Percentiles rank a stretch among this genome's conserved stretches.
Evolutionary conservation across 2,888 invertebrate genomes (phyloP).

Genomic region (Drosophila flavopinicola): DNA sequence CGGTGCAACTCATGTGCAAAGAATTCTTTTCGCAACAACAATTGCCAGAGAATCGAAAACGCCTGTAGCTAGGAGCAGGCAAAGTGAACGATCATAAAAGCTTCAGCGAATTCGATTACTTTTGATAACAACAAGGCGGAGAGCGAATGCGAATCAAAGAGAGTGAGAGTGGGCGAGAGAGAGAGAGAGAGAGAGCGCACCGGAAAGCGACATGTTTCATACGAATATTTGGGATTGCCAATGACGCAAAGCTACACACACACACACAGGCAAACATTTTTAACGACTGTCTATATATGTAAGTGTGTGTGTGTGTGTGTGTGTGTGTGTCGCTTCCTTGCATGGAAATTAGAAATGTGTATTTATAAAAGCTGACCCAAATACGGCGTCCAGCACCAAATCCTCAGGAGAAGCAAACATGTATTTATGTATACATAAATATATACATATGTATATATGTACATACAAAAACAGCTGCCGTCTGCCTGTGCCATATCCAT

Average conservation of each 20-base stretch:
- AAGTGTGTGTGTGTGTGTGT: slow-evolving; percentile 3
- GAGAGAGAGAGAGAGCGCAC: slow-evolving; percentile 18
- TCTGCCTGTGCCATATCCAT: slow-evolving; percentile 42
- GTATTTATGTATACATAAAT: not conserved
- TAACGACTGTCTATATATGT: slow-evolving; percentile 5
- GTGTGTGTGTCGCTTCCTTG: slow-evolving; percentile 54
- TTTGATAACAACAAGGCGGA: slow-evolving; percentile 43
- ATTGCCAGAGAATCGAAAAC: slow-evolving; percentile 8
- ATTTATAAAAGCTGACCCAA: slow-evolving; percentile 76
- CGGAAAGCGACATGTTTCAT: slow-evolving; percentile 25
- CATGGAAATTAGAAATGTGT: slow-evolving; percentile 63
- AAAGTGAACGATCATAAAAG: slow-evolving; percentile 26
- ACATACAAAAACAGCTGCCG: slow-evolving; percentile 27
- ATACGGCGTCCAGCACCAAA: slow-evolving; percentile 56
- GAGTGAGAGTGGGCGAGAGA: too few relatives aligned
- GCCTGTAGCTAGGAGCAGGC: slow-evolving; percentile 45
- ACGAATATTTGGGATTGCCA: slow-evolving; percentile 46
- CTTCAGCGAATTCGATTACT: slow-evolving; percentile 39
- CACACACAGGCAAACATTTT: slow-evolving; percentile 17
- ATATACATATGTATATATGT: not conserved
- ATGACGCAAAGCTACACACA: slow-evolving; percentile 42
- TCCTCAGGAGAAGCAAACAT: slow-evolving; percentile 40
- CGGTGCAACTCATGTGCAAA: slow-evolving; percentile 47
- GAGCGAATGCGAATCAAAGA: slow-evolving; percentile 5
- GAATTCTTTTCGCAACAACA: slow-evolving; percentile 33